Base-by-base conservation (phyloP, 2,113 vertebrate species). In the Mastomys coucha region DNA sequence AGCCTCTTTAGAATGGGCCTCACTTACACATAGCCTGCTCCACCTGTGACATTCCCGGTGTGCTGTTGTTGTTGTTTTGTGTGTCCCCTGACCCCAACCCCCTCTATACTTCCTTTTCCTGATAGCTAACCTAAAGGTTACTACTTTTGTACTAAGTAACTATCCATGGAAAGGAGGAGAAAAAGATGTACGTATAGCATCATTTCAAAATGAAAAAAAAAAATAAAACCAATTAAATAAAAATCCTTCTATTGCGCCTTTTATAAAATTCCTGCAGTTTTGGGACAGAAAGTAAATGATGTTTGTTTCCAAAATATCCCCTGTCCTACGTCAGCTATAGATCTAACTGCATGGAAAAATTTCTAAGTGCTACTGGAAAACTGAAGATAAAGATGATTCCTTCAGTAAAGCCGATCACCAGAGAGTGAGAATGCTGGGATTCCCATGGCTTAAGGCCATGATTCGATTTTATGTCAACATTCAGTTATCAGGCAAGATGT, bases 341-440 rank as follows among this genome's bases (percentile, higher is more conserved):
- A 78, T 94, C 76, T 91, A 77, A 81, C 49, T 63, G 22, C 78
- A 75, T 2, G 3, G 17, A 36, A 45, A 82, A 72, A 73, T 28
- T 10, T 91, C 31, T 76, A 60, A 67, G 36, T 90, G 24, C 14
- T 88, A 65, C 60, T 73, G 88, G 81, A 89, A 91, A 95, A 89
- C 31, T 87, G 33, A 89, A 42, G 69, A 39, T 42, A 88, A 49
- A 82, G 53, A 73, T 28, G 13, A 63, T 12, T 12, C 42, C 39
- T n/a, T 96, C 77, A 75, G 49, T 80, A 88, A 89, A 82, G 49
- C 3, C 58, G 36, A 73, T 33, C 76, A 87, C 33, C 31, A 75
- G 19, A 45, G 22, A n/a, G n/a, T 58, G 22, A 78, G 63, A 88
- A 58, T 24, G 17, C 67, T 86, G 2, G 49, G 36, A 49, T 85